These are phyloP conservation scores for Sinopyrophorus schimmeli DNA, from an alignment of 2,888 invertebrate species.

Conservation along the genomic window DNA sequence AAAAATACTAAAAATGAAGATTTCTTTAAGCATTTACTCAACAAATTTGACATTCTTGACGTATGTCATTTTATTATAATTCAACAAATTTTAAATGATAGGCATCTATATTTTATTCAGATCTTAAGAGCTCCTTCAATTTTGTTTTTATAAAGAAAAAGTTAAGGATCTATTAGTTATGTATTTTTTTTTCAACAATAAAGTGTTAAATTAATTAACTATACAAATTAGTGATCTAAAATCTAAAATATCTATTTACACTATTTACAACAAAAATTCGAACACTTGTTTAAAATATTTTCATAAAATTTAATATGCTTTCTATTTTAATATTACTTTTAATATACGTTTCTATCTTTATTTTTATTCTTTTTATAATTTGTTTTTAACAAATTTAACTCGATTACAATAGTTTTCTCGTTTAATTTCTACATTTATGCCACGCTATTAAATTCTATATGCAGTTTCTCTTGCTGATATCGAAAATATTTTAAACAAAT, in stretches of 20 bases:
- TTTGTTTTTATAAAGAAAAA: constrained; percentile 15
- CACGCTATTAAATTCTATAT: constrained; percentile 12
- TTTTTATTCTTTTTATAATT: constrained; percentile 15
- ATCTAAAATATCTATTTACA: constrained; percentile 46
- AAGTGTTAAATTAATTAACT: constrained; percentile 50
- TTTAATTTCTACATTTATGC: constrained; percentile 15
- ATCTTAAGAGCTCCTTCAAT: too few relatives aligned
- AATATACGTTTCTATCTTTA: constrained; percentile 16
- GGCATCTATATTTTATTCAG: too few relatives aligned
- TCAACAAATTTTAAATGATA: too few relatives aligned
- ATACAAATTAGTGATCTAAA: constrained; percentile 51
- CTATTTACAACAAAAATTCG: constrained; percentile 47
- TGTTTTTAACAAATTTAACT: constrained; percentile 9
- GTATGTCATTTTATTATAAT: too few relatives aligned
- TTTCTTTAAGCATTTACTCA: constrained; percentile 17
- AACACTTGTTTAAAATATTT: constrained; percentile 48
- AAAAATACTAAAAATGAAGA: constrained; percentile 9
- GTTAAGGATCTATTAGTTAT: constrained; percentile 45
- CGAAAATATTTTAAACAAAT: constrained; percentile 49
- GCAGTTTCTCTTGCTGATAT: constrained; percentile 26
- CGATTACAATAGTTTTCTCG: constrained; percentile 16
- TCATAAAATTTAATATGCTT: constrained; percentile 31
- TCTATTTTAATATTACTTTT: constrained; percentile 13
- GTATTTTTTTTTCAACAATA: constrained; percentile 54
- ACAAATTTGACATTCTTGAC: constrained; percentile 21